Evolutionary conservation across 2,888 invertebrate species (phyloP).

Genomic region (Drosophila borborema): DNA sequence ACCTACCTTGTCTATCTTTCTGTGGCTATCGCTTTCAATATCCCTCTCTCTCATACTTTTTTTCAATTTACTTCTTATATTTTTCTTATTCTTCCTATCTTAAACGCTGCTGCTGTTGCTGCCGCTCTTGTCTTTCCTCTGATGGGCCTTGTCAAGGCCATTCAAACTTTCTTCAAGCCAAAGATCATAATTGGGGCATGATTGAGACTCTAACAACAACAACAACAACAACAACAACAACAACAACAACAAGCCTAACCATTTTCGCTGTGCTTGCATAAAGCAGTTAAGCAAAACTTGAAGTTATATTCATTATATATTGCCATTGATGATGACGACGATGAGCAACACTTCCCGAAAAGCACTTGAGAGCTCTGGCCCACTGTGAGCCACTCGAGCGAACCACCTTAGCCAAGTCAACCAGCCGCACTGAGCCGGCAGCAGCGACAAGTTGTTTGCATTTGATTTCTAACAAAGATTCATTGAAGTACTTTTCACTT

Average conservation of each 20-base stretch:
- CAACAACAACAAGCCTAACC: background rate
- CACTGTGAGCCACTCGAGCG: conserved; percentile 34
- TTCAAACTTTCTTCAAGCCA: conserved; percentile 61
- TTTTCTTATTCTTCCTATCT: conserved; percentile 22
- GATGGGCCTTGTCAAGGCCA: conserved; percentile 69
- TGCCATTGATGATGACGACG: conserved; percentile 47
- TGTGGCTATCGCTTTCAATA: background rate
- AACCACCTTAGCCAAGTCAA: conserved; percentile 4
- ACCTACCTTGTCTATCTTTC: background rate
- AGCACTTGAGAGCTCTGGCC: conserved; percentile 40
- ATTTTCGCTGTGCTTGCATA: conserved; percentile 24
- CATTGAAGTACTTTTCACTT: conserved; percentile 80
- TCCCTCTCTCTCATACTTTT: background rate
- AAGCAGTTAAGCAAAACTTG: conserved; percentile 44
- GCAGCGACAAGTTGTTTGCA: conserved; percentile 58
- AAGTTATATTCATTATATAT: conserved; percentile 58
- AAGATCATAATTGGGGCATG: conserved; percentile 49
- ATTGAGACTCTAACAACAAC: conserved; percentile 1
- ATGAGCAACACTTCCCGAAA: conserved; percentile 62
- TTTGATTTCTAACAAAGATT: conserved; percentile 77
- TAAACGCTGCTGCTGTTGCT: background rate
- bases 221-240: background rate
- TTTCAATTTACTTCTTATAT: background rate
- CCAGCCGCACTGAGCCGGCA: conserved; percentile 24
- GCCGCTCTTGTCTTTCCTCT: conserved; percentile 4